These are phyloP conservation scores for Drosophila borborema DNA, from an alignment of 2,888 invertebrate species.

Conservation along the genomic window DNA sequence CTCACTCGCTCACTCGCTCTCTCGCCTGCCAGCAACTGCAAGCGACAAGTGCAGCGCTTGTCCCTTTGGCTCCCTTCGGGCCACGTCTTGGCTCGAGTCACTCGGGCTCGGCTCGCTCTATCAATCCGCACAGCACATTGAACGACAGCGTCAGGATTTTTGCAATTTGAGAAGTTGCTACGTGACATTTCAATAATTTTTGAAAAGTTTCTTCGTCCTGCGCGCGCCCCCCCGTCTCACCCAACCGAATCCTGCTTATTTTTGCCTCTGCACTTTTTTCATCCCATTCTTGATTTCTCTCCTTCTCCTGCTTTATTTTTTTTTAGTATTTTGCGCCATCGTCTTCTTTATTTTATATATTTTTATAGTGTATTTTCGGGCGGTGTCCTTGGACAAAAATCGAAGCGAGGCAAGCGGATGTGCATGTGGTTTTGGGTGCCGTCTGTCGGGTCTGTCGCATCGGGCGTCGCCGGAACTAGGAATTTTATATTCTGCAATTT, in stretches of 20 bases:
- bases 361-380: slow-evolving; percentile 72
- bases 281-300: background rate
- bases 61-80: slow-evolving; percentile 28
- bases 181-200: slow-evolving; percentile 85
- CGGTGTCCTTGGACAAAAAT: slow-evolving; percentile 75
- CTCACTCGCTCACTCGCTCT: background rate
- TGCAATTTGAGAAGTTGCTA: slow-evolving; percentile 85
- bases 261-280: slow-evolving; percentile 34
- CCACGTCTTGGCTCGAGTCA: slow-evolving; percentile 37
- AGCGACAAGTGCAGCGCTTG: slow-evolving; percentile 59
- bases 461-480: slow-evolving; percentile 70
- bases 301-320: slow-evolving; percentile 1
- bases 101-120: slow-evolving; percentile 73
- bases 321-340: slow-evolving; percentile 53
- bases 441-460: slow-evolving; percentile 28
- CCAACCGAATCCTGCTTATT: slow-evolving; percentile 27
- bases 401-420: slow-evolving; percentile 63
- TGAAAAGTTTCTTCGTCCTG: slow-evolving; percentile 79
- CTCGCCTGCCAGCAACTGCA: slow-evolving; percentile 29
- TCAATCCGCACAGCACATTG: slow-evolving; percentile 84
- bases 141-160: slow-evolving; percentile 85
- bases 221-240: slow-evolving; percentile 9
- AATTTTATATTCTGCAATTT: slow-evolving; percentile 83
- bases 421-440: slow-evolving; percentile 67
- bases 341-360: slow-evolving; percentile 64